A percentile compares a stretch with the other conserved stretches of the same genome.
Evolutionary conservation across 2,797 vertebrate genomes (phyloP).

Genomic region (Botia kubotai): DNA sequence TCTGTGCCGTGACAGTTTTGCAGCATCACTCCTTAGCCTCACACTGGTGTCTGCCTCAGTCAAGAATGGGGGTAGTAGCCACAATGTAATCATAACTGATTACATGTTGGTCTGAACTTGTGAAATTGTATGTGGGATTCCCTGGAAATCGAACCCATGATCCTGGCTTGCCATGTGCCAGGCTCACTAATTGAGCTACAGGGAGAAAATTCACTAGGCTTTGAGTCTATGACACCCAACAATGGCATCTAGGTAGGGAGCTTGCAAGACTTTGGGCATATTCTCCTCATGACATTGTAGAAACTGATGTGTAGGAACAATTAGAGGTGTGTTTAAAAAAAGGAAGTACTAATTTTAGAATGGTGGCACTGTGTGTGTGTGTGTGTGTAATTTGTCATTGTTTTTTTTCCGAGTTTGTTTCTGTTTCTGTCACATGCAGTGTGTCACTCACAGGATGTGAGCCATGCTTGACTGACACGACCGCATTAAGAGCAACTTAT

Average conservation of each 20-base stretch:
- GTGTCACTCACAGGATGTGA: conserved; percentile 18
- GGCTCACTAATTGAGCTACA: too few relatives aligned
- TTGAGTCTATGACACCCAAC: neutral
- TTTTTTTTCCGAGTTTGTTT: neutral
- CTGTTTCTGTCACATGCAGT: conserved; percentile 13
- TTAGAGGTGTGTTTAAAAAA: conserved; percentile 1
- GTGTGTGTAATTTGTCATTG: neutral
- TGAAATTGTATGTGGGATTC: too few relatives aligned
- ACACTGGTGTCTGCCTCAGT: too few relatives aligned
- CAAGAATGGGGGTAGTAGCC: too few relatives aligned
- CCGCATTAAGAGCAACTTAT: neutral
- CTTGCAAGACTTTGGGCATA: neutral
- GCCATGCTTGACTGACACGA: conserved; percentile 1
- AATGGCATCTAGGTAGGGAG: conserved; percentile 36
- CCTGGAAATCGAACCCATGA: too few relatives aligned
- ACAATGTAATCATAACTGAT: too few relatives aligned
- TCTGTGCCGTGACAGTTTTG: too few relatives aligned
- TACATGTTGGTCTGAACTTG: too few relatives aligned
- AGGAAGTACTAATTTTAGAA: conserved; percentile 24
- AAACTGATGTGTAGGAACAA: neutral
- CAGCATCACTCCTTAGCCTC: too few relatives aligned
- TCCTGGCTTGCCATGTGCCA: too few relatives aligned
- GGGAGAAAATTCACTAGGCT: too few relatives aligned
- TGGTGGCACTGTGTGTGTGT: conserved; percentile 1
- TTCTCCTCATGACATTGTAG: neutral